Percentiles rank a stretch among this genome's conserved stretches.
Evolutionary conservation across 35 echinoderm and acorn worm genomes (phyloP).

Genomic region (Apostichopus californicus): DNA sequence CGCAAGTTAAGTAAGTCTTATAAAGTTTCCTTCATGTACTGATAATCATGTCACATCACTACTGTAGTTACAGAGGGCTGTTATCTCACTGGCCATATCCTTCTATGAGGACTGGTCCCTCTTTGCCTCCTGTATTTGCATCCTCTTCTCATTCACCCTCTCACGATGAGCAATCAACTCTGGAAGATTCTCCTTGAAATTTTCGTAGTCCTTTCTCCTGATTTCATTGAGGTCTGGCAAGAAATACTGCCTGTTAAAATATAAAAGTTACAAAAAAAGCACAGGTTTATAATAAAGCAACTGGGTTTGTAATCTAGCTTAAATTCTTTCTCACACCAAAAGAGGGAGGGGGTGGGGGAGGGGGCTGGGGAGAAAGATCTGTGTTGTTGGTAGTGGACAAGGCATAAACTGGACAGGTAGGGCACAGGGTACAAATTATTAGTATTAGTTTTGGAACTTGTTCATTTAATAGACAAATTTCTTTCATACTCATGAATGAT

Average conservation of each 20-base stretch:
- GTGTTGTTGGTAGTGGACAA: too few species aligned
- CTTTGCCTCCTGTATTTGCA: constrained; percentile 5
- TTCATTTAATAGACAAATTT: too few species aligned
- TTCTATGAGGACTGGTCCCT: constrained; percentile 33
- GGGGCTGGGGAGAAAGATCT: too few species aligned
- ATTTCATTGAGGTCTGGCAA: constrained; percentile 39
- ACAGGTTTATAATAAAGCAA: too few species aligned
- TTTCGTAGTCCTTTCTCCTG: constrained; percentile 22
- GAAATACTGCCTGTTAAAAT: constrained; percentile 40
- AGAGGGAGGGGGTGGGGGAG: too few species aligned
- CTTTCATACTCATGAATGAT: too few species aligned
- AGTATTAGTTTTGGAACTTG: too few species aligned
- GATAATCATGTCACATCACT: neutral
- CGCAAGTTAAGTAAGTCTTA: too few species aligned
- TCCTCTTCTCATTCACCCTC: constrained; percentile 37
- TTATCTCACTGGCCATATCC: constrained; percentile 5
- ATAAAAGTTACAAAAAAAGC: neutral
- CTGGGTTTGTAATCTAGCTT: too few species aligned
- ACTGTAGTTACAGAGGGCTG: neutral
- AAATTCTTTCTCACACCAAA: too few species aligned
- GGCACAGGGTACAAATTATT: too few species aligned
- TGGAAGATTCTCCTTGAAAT: constrained; percentile 29
- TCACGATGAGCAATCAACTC: constrained; percentile 45
- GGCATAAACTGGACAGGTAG: too few species aligned
- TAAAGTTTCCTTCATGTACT: neutral